These are phyloP conservation scores for Heteromurus nitidus DNA, from an alignment of 2,888 invertebrate genomes.

Conservation along the genomic window DNA sequence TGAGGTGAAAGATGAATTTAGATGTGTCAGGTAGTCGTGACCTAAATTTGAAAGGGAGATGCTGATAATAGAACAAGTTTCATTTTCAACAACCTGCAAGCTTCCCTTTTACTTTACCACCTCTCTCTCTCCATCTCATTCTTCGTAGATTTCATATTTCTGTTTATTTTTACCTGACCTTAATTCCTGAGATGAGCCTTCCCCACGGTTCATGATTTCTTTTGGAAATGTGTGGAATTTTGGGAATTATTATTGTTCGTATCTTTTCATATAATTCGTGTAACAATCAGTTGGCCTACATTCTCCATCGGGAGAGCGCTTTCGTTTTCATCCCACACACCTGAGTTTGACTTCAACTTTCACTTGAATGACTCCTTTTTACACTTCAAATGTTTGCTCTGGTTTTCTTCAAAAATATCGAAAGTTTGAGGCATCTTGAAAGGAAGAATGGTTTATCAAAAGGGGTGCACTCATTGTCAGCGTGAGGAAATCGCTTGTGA, in stretches of 20 bases:
- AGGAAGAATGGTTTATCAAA: conserved; percentile 55
- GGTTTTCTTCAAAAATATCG: neutral
- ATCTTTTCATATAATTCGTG: too few species aligned
- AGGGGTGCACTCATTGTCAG: neutral
- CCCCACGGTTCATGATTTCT: too few species aligned
- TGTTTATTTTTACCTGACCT: conserved; percentile 55
- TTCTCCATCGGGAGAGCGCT: conserved; percentile 13
- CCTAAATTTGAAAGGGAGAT: conserved; percentile 31
- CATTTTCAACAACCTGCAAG: too few species aligned
- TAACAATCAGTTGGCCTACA: conserved; percentile 45
- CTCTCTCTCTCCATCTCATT: neutral
- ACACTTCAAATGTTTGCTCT: neutral
- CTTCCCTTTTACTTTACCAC: conserved; percentile 5
- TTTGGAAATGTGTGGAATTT: too few species aligned
- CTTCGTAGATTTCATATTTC: conserved; percentile 3
- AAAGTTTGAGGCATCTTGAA: conserved; percentile 12
- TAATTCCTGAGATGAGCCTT: conserved; percentile 52
- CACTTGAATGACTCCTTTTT: conserved; percentile 34
- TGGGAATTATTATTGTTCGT: too few species aligned
- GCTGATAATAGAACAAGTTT: too few species aligned
- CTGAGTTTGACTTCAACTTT: conserved; percentile 39
- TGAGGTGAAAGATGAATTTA: conserved; percentile 40
- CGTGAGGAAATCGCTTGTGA: too few species aligned
- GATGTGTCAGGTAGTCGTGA: conserved; percentile 43
- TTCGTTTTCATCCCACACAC: conserved; percentile 58